phyloP scores from a whole-genome alignment of 35 echinoderm and acorn worm genomes.

The Anneissia japonica region DNA sequence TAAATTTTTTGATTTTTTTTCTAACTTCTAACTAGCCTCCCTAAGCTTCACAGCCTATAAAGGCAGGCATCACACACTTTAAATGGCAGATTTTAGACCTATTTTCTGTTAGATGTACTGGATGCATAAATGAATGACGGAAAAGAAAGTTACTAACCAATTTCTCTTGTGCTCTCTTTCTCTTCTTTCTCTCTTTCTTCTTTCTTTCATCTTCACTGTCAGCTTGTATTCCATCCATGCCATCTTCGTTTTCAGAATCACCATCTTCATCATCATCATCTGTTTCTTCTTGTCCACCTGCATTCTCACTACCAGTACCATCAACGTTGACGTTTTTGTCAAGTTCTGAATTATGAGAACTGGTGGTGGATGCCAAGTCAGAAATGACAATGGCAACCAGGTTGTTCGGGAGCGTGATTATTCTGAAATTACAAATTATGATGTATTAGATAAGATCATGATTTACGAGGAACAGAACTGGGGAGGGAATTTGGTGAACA shows the following conservation, averaged over 20 bases:
- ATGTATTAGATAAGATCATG: no score
- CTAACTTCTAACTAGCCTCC: no score
- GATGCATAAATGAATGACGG: background rate
- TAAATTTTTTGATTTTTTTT: no score
- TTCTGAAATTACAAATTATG: no score
- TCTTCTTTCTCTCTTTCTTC: constrained; percentile 23
- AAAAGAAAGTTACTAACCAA: constrained; percentile 13
- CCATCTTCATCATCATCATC: constrained; percentile 35
- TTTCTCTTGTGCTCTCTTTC: constrained; percentile 9
- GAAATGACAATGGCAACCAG: background rate
- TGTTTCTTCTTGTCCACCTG: constrained; percentile 5
- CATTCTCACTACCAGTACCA: no score
- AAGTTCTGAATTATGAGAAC: background rate
- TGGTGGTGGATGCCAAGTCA: background rate
- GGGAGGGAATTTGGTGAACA: no score
- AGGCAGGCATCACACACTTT: no score
- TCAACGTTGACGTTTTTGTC: background rate
- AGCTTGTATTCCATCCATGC: background rate
- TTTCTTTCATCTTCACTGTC: constrained; percentile 39
- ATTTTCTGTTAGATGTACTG: no score
- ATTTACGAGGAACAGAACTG: no score
- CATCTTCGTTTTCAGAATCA: constrained; percentile 1
- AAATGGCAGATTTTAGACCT: no score
- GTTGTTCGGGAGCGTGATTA: background rate
- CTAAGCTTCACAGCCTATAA: no score